These are phyloP conservation scores for Hydrolagus colliei DNA, from an alignment of 2,797 vertebrate genomes.

Conservation along the genomic window DNA sequence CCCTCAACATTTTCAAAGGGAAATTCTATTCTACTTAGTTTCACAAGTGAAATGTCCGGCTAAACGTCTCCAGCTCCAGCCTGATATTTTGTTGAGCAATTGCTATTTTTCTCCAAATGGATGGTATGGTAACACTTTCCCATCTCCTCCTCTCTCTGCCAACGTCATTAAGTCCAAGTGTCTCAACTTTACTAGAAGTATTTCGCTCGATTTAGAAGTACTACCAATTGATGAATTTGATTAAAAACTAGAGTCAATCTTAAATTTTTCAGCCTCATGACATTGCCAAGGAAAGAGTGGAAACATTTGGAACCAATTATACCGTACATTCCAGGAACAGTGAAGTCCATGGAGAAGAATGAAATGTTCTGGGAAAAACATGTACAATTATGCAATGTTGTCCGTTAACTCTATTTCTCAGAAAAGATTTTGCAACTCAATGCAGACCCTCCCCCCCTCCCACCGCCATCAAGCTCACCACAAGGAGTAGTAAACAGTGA, in stretches of 20 bases:
- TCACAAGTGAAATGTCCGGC: background rate
- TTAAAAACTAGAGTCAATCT: too few relatives aligned
- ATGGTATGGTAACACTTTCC: background rate
- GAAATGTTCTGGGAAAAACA: background rate
- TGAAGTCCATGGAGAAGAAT: background rate
- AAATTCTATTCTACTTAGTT: background rate
- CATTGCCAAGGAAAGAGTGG: background rate
- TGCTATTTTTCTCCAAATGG: background rate
- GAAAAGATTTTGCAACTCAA: too few relatives aligned
- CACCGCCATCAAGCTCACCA: too few relatives aligned
- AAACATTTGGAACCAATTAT: background rate
- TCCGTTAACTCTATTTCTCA: background rate
- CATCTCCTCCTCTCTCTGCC: background rate
- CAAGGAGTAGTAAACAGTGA: too few relatives aligned
- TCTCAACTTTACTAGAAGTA: too few relatives aligned
- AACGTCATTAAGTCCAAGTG: too few relatives aligned
- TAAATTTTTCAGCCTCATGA: background rate
- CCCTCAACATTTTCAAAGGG: background rate
- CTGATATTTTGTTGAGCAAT: background rate
- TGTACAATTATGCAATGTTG: background rate
- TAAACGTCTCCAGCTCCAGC: background rate
- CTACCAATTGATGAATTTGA: too few relatives aligned
- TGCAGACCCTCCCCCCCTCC: background rate
- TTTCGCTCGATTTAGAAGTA: too few relatives aligned
- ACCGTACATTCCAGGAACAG: background rate